Base-by-base conservation (phyloP, 2,113 vertebrate genomes). In the Thymallus thymallus region DNA sequence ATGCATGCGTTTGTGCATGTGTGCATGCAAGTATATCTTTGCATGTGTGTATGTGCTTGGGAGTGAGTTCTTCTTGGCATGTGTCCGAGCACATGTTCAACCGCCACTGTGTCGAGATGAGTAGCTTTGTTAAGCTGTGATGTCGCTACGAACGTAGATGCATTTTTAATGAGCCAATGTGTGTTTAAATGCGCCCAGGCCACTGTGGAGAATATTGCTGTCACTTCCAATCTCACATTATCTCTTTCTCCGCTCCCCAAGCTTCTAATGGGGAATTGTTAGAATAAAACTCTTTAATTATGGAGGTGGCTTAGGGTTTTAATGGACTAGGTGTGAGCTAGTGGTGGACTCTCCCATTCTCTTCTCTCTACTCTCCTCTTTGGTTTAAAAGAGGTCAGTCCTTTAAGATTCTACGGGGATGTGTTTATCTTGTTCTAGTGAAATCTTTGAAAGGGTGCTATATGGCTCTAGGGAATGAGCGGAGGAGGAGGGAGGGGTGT, bases 101-200 rank as follows among this genome's bases (percentile, higher is more conserved):
- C 64, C 30, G 6, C 18, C 13, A 20, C 13, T 24, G 77, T 69
- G 48, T 26, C 62, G 68, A 81, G 78, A 86, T 83, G 80, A 84
- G 78, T 73, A 79, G 58, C 46, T 87, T 84, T 87, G 83, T 84
- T 69, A 69, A 81, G 72, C 63, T 69, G 75, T 73, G 23, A 79
- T 80, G 62, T 79, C 75, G 65, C 56, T 75, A 70, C 83, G 83
- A 71, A 88, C 86, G 63, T 70, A 84, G 78, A 87, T 90, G 66
- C 77, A 91, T 86, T 85, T 91, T 89, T 88, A 86, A 90, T 76
- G 65, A 85, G 83, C 35, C 73, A 14, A 62, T 56, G 55, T 62
- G 70, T 84, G 84, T 86, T 75, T 77, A 72, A 86, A 84, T 77
- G 75, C 68, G 71, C 71, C 48, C 48, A 51, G 4, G 16, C 48